Base-by-base conservation (phyloP, 1,140 invertebrate genomes). In the Drosophila micromelanica region DNA sequence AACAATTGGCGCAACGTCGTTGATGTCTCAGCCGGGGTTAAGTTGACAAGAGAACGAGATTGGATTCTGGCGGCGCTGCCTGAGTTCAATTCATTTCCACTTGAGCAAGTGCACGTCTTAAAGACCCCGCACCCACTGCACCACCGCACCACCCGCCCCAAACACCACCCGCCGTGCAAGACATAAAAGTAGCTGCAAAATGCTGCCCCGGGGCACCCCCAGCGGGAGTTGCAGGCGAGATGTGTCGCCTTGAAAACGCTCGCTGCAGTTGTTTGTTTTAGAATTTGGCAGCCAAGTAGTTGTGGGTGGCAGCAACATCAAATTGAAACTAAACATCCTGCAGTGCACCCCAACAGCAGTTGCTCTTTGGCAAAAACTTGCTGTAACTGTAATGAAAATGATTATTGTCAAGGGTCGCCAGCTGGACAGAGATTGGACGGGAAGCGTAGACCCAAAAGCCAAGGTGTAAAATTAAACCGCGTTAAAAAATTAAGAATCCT, bases 11-110 rank as follows among this genome's bases (percentile, higher is more conserved):
- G 67, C 78, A 76, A 68, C 64, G 61, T 67, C 52, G 52, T 59
- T 51, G 57, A 49, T 56, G 55, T 63, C 60, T 57, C 74, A 75
- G 84, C 63, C 73, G 84, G 87, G 84, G 84, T 89, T 87, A 89
- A 89, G 84, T 87, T 87, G 84, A 89, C 84, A 87, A 87, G 85
- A 87, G 82, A 89, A 89, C 79, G 79, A 87, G 84, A 87, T 87
- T 87, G 84, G 84, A 87, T 87, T 89, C 52, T 61, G 63, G 54
- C 69, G 54, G 55, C 74, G 56, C 64, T 56, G 73, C 56, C 80
- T 73, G 75, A 82, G 85, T 89, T 89, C 84, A 89, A 89, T 89
- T 89, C 84, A 89, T 89, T 89, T 89, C 85, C 84, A 89, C 84
- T 89, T 90, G 84, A 89, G 80, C 85, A 89, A 89, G 76, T 89